Evolutionary conservation across 2,113 vertebrate species (phyloP).

Genomic region (Panthera uncia): DNA sequence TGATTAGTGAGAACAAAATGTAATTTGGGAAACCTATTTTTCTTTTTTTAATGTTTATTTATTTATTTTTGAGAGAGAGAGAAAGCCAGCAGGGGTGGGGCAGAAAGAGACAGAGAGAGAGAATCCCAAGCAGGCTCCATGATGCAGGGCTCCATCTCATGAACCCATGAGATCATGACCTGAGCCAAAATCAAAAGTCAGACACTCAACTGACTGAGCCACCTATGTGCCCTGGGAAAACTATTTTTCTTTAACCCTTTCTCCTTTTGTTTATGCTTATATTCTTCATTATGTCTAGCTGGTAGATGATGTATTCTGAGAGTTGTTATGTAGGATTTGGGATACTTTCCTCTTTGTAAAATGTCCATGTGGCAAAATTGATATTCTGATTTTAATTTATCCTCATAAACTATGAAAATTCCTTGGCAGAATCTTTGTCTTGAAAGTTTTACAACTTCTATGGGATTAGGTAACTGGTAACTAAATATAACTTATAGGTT

Average conservation of each 20-base stretch:
- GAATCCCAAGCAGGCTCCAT: too few species aligned
- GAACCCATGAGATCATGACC: too few species aligned
- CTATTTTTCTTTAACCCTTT: not conserved
- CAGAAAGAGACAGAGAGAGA: too few species aligned
- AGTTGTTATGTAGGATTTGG: not conserved
- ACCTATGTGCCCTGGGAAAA: not conserved
- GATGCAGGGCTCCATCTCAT: too few species aligned
- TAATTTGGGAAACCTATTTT: not conserved
- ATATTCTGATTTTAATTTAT: slow-evolving; percentile 39
- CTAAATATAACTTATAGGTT: not conserved
- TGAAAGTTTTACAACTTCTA: not conserved
- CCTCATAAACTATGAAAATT: not conserved
- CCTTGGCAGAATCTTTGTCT: not conserved
- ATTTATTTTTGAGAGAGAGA: too few species aligned
- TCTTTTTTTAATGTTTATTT: not conserved
- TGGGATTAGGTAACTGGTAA: not conserved
- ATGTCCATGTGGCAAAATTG: not conserved
- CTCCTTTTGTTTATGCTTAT: not conserved
- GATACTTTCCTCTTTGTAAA: not conserved
- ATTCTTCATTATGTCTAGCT: not conserved
- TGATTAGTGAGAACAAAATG: not conserved
- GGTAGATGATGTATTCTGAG: not conserved
- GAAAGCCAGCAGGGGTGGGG: too few species aligned
- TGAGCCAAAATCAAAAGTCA: too few species aligned
- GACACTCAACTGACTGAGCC: too few species aligned